Conservation (phyloP, 2,797 vertebrate genomes). For the Acipenser transmontanus region DNA sequence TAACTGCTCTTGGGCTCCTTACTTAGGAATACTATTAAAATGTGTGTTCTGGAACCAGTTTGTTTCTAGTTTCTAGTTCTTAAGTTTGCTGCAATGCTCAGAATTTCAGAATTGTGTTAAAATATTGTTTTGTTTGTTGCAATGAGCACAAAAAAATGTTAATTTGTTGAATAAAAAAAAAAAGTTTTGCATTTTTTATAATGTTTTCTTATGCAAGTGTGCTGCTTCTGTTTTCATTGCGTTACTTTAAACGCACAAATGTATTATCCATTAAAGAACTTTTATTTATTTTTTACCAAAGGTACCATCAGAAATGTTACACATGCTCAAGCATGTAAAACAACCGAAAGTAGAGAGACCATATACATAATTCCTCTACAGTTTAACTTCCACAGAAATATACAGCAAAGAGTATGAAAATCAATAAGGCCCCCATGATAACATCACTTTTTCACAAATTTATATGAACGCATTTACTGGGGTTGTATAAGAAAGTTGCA, state of each 20-base stretch:
- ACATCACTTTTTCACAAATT: slow-evolving; percentile 67
- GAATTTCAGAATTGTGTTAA: slow-evolving; percentile 12
- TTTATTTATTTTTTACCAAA: slow-evolving; percentile 63
- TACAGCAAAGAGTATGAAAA: slow-evolving; percentile 58
- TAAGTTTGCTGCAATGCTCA: neutral
- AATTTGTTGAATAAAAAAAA: slow-evolving; percentile 27
- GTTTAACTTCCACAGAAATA: slow-evolving; percentile 36
- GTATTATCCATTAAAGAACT: slow-evolving; percentile 52
- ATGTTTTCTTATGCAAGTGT: too few species aligned
- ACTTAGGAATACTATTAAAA: slow-evolving; percentile 12
- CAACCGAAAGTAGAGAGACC: slow-evolving; percentile 41
- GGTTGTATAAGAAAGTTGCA: slow-evolving; percentile 65
- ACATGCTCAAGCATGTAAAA: slow-evolving; percentile 58
- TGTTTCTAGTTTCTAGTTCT: slow-evolving; percentile 50
- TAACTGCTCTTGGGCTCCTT: slow-evolving; percentile 40
- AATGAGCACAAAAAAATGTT: slow-evolving; percentile 29
- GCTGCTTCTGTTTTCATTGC: too few species aligned
- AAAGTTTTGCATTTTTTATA: neutral
- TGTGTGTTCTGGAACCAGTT: slow-evolving; percentile 36
- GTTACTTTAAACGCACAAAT: neutral
- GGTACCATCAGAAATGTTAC: slow-evolving; percentile 61
- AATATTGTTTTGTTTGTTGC: slow-evolving; percentile 17
- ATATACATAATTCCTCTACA: slow-evolving; percentile 34
- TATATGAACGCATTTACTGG: slow-evolving; percentile 55
- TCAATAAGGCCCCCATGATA: slow-evolving; percentile 66